A percentile compares a stretch with the other conserved stretches of the same genome.
phyloP scores from a whole-genome alignment of 2,797 vertebrate species.

The Alcedo quadribrachys region DNA sequence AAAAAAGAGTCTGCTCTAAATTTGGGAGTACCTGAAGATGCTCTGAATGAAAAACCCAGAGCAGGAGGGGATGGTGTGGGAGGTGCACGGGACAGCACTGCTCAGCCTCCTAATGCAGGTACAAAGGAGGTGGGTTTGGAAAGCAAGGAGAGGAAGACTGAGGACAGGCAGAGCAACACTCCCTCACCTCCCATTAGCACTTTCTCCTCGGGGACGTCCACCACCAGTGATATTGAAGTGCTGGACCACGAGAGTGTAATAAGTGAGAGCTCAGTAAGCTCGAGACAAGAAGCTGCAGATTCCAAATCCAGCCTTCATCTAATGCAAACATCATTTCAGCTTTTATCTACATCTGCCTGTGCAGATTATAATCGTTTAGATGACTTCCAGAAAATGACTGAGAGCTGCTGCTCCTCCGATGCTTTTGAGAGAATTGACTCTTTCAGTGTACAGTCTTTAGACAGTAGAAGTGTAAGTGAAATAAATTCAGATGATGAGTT shows the following conservation, averaged over 20 bases:
- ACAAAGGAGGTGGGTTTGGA: conserved; percentile 84
- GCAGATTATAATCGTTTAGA: conserved; percentile 90
- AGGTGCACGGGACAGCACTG: conserved; percentile 29
- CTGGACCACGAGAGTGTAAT: conserved; percentile 97
- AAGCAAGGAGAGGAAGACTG: conserved; percentile 89
- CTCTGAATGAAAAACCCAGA: conserved; percentile 21
- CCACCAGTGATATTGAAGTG: conserved; percentile 98
- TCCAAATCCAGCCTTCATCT: conserved; percentile 91
- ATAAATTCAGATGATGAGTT: conserved; percentile 97
- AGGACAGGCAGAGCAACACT: conserved; percentile 95
- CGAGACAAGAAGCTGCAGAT: conserved; percentile 91
- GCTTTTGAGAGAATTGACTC: conserved; percentile 98
- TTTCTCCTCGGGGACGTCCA: conserved; percentile 98
- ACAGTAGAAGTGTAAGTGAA: conserved; percentile 96
- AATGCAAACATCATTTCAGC: conserved; percentile 98
- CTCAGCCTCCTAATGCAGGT: conserved; percentile 68
- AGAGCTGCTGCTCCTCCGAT: conserved; percentile 94
- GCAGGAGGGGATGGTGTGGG: not conserved
- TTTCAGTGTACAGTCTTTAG: conserved; percentile 95
- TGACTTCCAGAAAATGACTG: conserved; percentile 94
- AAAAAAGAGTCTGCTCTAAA: conserved; percentile 19
- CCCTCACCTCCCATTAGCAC: conserved; percentile 95
- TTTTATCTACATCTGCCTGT: conserved; percentile 92
- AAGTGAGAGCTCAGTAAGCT: conserved; percentile 98
- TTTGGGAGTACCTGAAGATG: conserved; percentile 55